phyloP scores from a whole-genome alignment of 2,888 invertebrate species.

The Mechanitis mazaeus region DNA sequence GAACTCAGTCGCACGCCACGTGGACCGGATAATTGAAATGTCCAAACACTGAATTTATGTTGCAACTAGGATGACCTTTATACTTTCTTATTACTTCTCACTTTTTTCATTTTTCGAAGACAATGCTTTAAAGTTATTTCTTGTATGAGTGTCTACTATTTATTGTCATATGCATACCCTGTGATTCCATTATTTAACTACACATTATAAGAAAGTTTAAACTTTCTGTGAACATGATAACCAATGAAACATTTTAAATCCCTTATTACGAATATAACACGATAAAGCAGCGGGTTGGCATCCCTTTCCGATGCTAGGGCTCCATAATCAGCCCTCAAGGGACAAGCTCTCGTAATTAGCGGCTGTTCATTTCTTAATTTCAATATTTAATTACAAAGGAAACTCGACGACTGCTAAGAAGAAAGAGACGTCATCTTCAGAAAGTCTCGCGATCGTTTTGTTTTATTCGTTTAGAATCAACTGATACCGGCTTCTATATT shows the following conservation, averaged over 20 bases:
- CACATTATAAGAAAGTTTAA: neutral
- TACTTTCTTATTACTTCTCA: slow-evolving; percentile 10
- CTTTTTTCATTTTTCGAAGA: neutral
- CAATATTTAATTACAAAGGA: slow-evolving; percentile 79
- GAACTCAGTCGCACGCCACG: slow-evolving; percentile 72
- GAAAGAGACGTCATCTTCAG: slow-evolving; percentile 74
- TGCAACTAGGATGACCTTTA: slow-evolving; percentile 51
- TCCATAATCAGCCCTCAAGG: slow-evolving; percentile 73
- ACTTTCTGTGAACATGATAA: neutral
- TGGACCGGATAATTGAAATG: slow-evolving; percentile 73
- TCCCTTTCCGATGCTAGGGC: slow-evolving; percentile 69
- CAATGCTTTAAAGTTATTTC: neutral
- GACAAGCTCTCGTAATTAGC: slow-evolving; percentile 77
- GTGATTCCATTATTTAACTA: no score
- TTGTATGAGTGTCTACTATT: no score
- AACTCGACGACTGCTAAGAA: slow-evolving; percentile 71
- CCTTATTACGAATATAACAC: slow-evolving; percentile 57
- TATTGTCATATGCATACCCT: no score
- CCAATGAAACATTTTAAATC: slow-evolving; percentile 8
- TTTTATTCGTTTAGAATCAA: slow-evolving; percentile 60
- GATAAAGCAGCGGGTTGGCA: slow-evolving; percentile 48
- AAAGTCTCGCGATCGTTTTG: slow-evolving; percentile 65
- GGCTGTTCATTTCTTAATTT: slow-evolving; percentile 79
- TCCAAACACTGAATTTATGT: slow-evolving; percentile 73
- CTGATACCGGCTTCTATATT: slow-evolving; percentile 56